These are phyloP conservation scores for Hemibagrus guttatus DNA, from an alignment of 2,797 vertebrate species.

Conservation along the genomic window DNA sequence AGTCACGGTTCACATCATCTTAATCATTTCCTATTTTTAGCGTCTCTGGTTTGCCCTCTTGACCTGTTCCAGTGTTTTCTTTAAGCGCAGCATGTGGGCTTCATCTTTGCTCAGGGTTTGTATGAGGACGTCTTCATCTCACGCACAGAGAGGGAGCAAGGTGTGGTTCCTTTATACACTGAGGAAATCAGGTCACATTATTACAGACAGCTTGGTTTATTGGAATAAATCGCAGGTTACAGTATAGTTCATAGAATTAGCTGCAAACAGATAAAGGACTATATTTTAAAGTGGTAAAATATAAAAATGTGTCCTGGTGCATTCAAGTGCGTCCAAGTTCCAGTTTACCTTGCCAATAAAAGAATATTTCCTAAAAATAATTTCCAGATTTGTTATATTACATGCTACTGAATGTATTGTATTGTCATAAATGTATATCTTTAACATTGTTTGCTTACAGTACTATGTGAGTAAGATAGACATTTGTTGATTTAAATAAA, in stretches of 20 bases:
- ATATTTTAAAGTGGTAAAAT: neutral
- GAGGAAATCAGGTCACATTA: conserved; percentile 40
- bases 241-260: neutral
- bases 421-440: neutral
- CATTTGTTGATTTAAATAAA: neutral
- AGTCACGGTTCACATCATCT: neutral
- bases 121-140: conserved; percentile 63
- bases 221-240: neutral
- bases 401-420: neutral
- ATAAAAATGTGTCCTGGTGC: neutral
- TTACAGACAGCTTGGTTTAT: neutral
- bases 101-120: conserved; percentile 53
- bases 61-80: conserved; percentile 33
- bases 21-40: neutral
- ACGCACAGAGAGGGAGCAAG: conserved; percentile 59
- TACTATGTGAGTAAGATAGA: neutral
- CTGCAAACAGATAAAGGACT: neutral
- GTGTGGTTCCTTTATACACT: conserved; percentile 57
- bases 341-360: neutral
- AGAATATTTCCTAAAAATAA: neutral
- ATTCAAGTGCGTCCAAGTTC: neutral
- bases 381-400: neutral
- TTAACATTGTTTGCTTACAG: neutral
- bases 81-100: conserved; percentile 59
- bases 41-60: neutral